Percentiles rank a stretch among this genome's conserved stretches.
Conservation (phyloP, 2,113 vertebrate species). For the Erythrocercus mccallii region DNA sequence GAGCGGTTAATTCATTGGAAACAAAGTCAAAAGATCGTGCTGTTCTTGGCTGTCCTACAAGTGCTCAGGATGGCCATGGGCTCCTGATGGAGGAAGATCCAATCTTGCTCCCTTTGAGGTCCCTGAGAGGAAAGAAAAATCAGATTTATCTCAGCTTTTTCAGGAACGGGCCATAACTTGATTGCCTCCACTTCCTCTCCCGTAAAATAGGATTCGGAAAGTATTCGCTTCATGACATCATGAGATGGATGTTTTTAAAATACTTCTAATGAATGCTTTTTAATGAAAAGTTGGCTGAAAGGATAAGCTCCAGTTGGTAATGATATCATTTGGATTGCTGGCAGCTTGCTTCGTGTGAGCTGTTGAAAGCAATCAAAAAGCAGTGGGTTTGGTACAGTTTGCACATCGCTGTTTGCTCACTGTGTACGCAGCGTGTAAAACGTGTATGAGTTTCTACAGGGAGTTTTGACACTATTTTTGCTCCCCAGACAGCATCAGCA, state of each 20-base stretch:
- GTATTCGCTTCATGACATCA: conserved; percentile 11
- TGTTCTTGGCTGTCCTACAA: conserved; percentile 24
- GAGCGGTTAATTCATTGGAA: conserved; percentile 21
- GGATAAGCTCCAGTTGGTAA: background rate
- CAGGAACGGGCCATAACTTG: background rate
- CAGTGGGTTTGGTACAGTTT: fast-evolving
- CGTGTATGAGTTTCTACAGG: fast-evolving
- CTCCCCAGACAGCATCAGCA: background rate
- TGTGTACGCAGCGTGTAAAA: fast-evolving
- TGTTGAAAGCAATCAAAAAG: background rate
- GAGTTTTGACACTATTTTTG: fast-evolving
- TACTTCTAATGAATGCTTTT: background rate
- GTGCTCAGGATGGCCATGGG: background rate
- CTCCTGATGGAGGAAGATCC: background rate
- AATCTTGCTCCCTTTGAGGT: background rate
- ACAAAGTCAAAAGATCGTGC: background rate
- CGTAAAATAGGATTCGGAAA: conserved; percentile 26
- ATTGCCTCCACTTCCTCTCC: conserved; percentile 43
- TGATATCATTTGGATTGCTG: background rate
- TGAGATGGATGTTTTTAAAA: background rate
- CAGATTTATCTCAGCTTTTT: conserved; percentile 32
- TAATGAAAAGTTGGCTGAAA: conserved; percentile 39
- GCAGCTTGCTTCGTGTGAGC: background rate
- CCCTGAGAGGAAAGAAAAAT: conserved; percentile 30
- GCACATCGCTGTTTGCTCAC: background rate